Conservation (phyloP, 1,140 invertebrate genomes). For the Phenacoccus solenopsis region DNA sequence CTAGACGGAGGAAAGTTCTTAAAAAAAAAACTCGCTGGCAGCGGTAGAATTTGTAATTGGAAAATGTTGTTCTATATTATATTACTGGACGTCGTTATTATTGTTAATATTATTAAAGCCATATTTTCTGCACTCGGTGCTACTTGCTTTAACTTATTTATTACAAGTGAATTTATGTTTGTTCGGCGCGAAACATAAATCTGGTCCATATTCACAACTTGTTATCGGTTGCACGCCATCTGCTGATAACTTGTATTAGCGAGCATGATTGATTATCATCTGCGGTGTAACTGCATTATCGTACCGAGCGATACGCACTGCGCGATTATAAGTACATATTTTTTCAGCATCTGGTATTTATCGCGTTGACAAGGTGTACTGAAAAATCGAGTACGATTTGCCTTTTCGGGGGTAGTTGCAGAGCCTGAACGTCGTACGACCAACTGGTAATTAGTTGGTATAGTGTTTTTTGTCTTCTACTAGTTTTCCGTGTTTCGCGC, state of each 20-base stretch:
- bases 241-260: slow-evolving; percentile 11
- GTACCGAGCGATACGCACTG: too few species aligned
- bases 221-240: slow-evolving; percentile 11
- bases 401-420: too few species aligned
- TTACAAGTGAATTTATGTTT: slow-evolving; percentile 17
- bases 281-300: too few species aligned
- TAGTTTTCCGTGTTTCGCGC: too few species aligned
- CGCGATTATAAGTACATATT: too few species aligned
- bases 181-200: slow-evolving; percentile 15
- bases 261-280: slow-evolving; percentile 10
- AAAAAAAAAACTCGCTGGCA: neutral
- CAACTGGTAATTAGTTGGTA: too few species aligned
- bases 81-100: slow-evolving; percentile 7
- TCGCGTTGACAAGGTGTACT: too few species aligned
- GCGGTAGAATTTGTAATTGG: slow-evolving; percentile 13
- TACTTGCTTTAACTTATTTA: slow-evolving; percentile 17
- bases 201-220: slow-evolving; percentile 13
- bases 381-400: too few species aligned
- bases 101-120: slow-evolving; percentile 17
- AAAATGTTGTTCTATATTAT: slow-evolving; percentile 17
- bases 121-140: slow-evolving; percentile 8
- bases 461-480: too few species aligned
- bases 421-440: too few species aligned
- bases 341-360: too few species aligned
- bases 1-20: neutral